phyloP scores from a whole-genome alignment of 1,140 invertebrate species.

The Nasonia longicornis region DNA sequence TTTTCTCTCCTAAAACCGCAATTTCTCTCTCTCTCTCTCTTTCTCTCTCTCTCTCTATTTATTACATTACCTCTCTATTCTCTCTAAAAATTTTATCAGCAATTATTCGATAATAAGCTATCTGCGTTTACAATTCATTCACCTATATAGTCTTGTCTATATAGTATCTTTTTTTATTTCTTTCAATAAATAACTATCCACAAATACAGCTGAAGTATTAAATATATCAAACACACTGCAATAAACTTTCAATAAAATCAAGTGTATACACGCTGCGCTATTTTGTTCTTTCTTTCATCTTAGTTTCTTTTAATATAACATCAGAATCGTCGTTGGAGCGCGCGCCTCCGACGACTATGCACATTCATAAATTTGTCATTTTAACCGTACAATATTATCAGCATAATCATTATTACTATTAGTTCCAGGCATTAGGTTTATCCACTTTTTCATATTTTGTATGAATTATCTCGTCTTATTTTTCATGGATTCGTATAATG shows the following conservation, averaged over 20 bases:
- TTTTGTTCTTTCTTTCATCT: conserved; percentile 34
- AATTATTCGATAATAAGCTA: conserved; percentile 46
- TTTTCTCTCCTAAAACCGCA: neutral
- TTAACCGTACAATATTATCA: conserved; percentile 34
- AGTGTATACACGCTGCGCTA: conserved; percentile 56
- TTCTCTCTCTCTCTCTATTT: conserved; percentile 8
- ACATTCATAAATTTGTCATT: conserved; percentile 43
- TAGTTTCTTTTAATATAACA: conserved; percentile 41
- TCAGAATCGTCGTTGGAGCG: conserved; percentile 27
- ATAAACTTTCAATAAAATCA: conserved; percentile 59
- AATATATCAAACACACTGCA: conserved; percentile 63
- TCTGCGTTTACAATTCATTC: conserved; percentile 43
- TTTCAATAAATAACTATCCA: conserved; percentile 44
- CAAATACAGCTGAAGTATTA: conserved; percentile 47
- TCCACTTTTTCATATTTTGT: conserved; percentile 16
- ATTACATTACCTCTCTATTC: conserved; percentile 15
- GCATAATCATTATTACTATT: conserved; percentile 37
- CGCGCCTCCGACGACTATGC: conserved; percentile 24
- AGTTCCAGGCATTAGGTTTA: conserved; percentile 44
- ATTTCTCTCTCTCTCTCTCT: conserved; percentile 13
- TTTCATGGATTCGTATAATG: conserved; percentile 27
- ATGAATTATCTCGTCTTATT: neutral
- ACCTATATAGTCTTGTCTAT: conserved; percentile 53
- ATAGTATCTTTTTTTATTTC: conserved; percentile 45
- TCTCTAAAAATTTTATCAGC: conserved; percentile 26